Conservation (phyloP, 1,140 invertebrate genomes). For the Branchinecta lynchi region DNA sequence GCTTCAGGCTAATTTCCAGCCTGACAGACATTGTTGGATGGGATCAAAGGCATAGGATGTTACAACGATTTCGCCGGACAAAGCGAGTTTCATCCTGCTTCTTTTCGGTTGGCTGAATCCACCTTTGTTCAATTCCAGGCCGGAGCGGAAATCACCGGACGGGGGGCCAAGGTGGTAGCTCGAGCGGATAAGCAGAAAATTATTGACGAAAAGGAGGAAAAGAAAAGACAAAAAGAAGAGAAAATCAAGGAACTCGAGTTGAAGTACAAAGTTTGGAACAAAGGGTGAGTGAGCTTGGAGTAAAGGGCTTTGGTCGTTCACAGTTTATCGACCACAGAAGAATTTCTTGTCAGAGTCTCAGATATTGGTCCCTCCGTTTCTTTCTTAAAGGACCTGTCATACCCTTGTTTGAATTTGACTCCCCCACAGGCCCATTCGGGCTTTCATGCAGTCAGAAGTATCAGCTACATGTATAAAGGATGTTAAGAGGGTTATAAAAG, state of each 20-base stretch:
- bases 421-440: no score
- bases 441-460: no score
- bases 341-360: background rate
- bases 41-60: no score
- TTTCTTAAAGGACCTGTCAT: no score
- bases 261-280: conserved; percentile 1
- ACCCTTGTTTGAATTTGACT: no score
- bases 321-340: background rate
- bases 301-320: background rate
- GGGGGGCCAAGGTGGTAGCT: background rate
- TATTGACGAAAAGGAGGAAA: background rate
- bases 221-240: background rate
- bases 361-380: background rate
- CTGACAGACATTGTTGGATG: no score
- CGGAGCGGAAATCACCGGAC: background rate
- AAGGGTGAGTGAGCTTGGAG: background rate
- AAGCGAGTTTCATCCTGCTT: no score
- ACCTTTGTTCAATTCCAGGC: background rate
- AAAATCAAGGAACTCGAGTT: background rate
- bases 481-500: no score
- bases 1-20: no score
- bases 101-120: background rate
- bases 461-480: no score
- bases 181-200: background rate
- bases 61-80: no score